These are phyloP conservation scores for Spodoptera exigua DNA, from an alignment of 2,888 invertebrate species.

Conservation along the genomic window DNA sequence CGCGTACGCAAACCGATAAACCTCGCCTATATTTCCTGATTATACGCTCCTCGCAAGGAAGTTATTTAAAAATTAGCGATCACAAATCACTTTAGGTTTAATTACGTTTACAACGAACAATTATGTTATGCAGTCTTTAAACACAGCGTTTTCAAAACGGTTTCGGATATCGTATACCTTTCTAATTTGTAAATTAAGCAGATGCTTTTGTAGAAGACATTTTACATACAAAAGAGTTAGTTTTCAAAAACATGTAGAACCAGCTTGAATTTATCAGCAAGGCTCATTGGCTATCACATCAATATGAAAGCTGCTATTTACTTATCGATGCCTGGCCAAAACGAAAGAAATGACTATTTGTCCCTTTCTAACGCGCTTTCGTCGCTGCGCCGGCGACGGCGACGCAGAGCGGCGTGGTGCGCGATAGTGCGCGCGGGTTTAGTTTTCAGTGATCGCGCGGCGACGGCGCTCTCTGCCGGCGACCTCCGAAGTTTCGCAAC, in stretches of 20 bases:
- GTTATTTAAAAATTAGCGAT: slow-evolving; percentile 53
- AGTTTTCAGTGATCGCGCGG: slow-evolving; percentile 86
- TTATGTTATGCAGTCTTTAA: neutral
- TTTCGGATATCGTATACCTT: neutral
- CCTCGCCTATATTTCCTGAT: slow-evolving; percentile 69
- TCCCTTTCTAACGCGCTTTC: slow-evolving; percentile 86
- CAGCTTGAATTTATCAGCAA: slow-evolving; percentile 37
- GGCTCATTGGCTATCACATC: slow-evolving; percentile 67
- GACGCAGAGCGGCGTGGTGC: slow-evolving; percentile 53
- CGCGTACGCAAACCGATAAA: slow-evolving; percentile 58
- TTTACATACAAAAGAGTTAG: slow-evolving; percentile 2
- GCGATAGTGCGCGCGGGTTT: slow-evolving; percentile 77
- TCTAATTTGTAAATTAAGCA: neutral
- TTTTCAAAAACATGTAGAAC: slow-evolving; percentile 32
- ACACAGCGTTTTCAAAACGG: too few relatives aligned
- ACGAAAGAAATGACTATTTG: slow-evolving; percentile 82
- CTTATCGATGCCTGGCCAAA: slow-evolving; percentile 75
- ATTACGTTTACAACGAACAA: slow-evolving; percentile 2
- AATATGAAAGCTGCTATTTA: slow-evolving; percentile 76
- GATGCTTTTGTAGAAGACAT: neutral
- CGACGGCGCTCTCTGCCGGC: slow-evolving; percentile 82
- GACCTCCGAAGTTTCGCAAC: slow-evolving; percentile 81
- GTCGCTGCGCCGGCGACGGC: slow-evolving; percentile 56
- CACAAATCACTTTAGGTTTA: slow-evolving; percentile 30
- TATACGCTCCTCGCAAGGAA: slow-evolving; percentile 63